Percentiles rank a stretch among this genome's conserved stretches.
phyloP scores from a whole-genome alignment of 2,888 invertebrate genomes.

The Lepeophtheirus nordmannii region DNA sequence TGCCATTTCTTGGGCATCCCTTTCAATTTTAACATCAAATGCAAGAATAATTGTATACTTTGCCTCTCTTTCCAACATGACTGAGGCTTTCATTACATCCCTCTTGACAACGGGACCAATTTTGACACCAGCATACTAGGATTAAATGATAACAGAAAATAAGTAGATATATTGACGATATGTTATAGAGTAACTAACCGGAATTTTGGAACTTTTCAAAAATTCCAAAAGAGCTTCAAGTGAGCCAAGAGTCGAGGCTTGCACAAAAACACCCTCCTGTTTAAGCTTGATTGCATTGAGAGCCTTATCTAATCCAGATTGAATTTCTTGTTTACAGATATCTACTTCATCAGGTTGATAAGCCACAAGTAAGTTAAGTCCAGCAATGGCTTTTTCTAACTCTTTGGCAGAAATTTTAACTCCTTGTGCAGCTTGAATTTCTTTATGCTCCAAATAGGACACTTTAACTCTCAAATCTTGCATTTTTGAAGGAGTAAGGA shows the following conservation, averaged over 20 bases:
- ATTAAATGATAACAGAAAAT: conserved; percentile 32
- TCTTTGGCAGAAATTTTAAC: conserved; percentile 97
- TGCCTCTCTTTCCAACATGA: conserved; percentile 95
- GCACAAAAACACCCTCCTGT: conserved; percentile 62
- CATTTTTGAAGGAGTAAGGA: conserved; percentile 46
- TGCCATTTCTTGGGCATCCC: conserved; percentile 93
- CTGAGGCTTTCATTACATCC: conserved; percentile 99
- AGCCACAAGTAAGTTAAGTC: conserved; percentile 60
- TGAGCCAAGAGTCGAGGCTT: conserved; percentile 97
- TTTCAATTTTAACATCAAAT: conserved; percentile 93
- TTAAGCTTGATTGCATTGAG: conserved; percentile 66
- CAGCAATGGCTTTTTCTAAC: conserved; percentile 89
- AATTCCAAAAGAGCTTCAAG: conserved; percentile 90
- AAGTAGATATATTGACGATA: conserved; percentile 1
- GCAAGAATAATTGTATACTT: conserved; percentile 92
- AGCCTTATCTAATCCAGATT: conserved; percentile 69
- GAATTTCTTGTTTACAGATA: conserved; percentile 65
- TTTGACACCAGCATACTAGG: conserved; percentile 88
- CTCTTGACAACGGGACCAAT: conserved; percentile 98
- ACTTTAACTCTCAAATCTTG: conserved; percentile 32
- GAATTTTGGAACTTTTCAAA: conserved; percentile 75
- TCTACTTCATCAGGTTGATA: conserved; percentile 87
- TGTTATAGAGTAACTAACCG: conserved; percentile 34
- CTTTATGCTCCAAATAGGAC: conserved; percentile 75
- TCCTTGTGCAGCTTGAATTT: conserved; percentile 88